phyloP scores from a whole-genome alignment of 2,888 invertebrate species.

The Diarsia brunnea region DNA sequence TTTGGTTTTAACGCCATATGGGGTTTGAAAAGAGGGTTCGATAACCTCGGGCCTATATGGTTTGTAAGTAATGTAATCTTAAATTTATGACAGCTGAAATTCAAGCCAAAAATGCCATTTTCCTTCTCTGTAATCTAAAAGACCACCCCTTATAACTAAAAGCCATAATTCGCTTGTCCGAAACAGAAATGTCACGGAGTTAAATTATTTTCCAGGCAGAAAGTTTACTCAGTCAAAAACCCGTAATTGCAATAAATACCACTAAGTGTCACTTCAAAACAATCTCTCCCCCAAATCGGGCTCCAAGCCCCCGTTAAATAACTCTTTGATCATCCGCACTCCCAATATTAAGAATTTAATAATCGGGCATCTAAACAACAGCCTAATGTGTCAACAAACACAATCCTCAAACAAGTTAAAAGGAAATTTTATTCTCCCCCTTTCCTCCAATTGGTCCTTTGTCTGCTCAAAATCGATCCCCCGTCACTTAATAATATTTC shows the following conservation, averaged over 20 bases:
- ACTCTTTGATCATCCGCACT: constrained; percentile 57
- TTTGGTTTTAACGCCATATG: not conserved
- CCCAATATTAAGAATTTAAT: constrained; percentile 62
- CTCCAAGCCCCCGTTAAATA: constrained; percentile 31
- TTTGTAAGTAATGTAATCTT: too few species aligned
- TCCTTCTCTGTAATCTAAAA: not conserved
- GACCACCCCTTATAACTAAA: not conserved
- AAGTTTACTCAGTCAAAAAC: constrained; percentile 26
- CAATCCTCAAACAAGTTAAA: constrained; percentile 77
- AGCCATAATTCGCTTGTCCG: not conserved
- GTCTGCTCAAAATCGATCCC: constrained; percentile 82
- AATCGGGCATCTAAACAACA: constrained; percentile 59
- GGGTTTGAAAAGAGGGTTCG: not conserved
- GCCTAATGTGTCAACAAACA: constrained; percentile 71
- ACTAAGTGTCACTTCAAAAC: constrained; percentile 54
- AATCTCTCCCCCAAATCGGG: constrained; percentile 19
- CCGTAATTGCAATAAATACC: constrained; percentile 41
- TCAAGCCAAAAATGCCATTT: not conserved
- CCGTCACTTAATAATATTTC: constrained; percentile 85
- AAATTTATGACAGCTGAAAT: not conserved
- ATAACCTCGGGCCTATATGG: not conserved
- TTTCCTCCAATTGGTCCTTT: constrained; percentile 72
- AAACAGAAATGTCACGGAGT: not conserved
- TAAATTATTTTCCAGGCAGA: not conserved
- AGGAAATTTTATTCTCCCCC: constrained; percentile 75